Percentiles rank a stretch among this genome's conserved stretches.
Evolutionary conservation across 2,113 vertebrate genomes (phyloP).

Genomic region (Heterochromis multidens): DNA sequence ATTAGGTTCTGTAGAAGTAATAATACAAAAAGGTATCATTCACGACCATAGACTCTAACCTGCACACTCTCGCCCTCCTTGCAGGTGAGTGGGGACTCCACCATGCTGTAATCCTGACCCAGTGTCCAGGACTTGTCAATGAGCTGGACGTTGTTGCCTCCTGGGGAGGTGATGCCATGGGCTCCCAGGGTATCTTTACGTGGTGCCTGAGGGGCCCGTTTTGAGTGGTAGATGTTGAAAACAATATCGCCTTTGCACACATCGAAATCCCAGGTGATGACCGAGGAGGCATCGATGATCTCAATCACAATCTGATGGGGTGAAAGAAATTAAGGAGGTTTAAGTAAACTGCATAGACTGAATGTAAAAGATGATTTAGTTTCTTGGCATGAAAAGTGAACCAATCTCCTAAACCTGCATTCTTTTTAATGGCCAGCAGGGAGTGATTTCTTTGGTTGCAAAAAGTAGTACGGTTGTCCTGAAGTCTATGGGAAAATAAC

Average conservation of each 20-base stretch:
- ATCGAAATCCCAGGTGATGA: conserved; percentile 98
- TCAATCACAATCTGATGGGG: conserved; percentile 84
- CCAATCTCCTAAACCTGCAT: no score
- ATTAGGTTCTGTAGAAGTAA: fast-evolving
- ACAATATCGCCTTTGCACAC: conserved; percentile 95
- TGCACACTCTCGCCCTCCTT: conserved; percentile 95
- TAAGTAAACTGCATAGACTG: background rate
- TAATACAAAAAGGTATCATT: background rate
- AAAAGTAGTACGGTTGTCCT: background rate
- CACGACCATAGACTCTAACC: conserved; percentile 66
- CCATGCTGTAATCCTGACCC: conserved; percentile 93
- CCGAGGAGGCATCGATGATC: conserved; percentile 91
- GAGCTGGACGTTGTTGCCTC: conserved; percentile 91
- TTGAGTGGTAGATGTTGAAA: conserved; percentile 96
- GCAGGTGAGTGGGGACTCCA: conserved; percentile 90
- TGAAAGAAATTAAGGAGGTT: background rate
- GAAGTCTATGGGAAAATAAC: background rate
- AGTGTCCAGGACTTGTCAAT: conserved; percentile 91
- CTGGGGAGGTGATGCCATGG: conserved; percentile 88
- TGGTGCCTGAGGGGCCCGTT: conserved; percentile 85
- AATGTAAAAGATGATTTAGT: background rate
- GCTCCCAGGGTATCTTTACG: conserved; percentile 88
- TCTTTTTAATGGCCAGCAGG: no score
- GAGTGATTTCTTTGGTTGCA: no score
- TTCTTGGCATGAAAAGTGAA: background rate